Percentiles rank a stretch among this genome's conserved stretches.
Conservation (phyloP, 2,113 vertebrate species). For the Sander lucioperca region DNA sequence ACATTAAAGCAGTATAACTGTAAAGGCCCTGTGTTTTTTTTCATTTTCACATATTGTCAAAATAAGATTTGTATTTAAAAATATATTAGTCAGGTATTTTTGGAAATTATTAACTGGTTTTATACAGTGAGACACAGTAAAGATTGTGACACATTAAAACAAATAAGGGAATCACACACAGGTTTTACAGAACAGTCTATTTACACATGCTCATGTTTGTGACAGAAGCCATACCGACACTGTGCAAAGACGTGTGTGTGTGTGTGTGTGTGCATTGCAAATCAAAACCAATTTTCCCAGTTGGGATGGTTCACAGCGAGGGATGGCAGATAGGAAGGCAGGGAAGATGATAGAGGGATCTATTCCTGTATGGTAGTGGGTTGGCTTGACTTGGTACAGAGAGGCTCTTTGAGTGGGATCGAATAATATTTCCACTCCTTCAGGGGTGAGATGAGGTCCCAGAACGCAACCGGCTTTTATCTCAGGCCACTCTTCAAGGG, state of each 20-base stretch:
- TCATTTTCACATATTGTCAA: too few relatives aligned
- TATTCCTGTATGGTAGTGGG: slow-evolving; percentile 72
- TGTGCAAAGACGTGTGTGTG: neutral
- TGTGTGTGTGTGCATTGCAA: slow-evolving; percentile 3
- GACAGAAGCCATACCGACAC: neutral
- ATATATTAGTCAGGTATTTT: neutral
- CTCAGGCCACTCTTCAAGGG: slow-evolving; percentile 60
- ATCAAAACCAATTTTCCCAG: slow-evolving; percentile 42
- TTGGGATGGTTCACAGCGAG: slow-evolving; percentile 12
- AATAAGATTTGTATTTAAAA: too few relatives aligned
- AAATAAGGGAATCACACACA: neutral
- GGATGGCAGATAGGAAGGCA: slow-evolving; percentile 19
- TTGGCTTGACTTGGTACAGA: slow-evolving; percentile 54
- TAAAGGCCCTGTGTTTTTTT: too few relatives aligned
- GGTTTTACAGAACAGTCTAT: neutral
- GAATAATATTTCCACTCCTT: slow-evolving; percentile 70
- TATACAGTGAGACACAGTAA: neutral
- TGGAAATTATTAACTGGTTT: neutral
- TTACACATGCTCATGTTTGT: neutral
- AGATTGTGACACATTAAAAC: neutral
- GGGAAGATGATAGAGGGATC: slow-evolving; percentile 50
- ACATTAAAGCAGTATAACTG: too few relatives aligned
- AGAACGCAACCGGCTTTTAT: slow-evolving; percentile 71
- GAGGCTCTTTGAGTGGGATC: slow-evolving; percentile 73
- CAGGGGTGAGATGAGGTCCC: slow-evolving; percentile 57